Conservation (phyloP, 2,888 invertebrate genomes). For the Platycheirus rosarum region DNA sequence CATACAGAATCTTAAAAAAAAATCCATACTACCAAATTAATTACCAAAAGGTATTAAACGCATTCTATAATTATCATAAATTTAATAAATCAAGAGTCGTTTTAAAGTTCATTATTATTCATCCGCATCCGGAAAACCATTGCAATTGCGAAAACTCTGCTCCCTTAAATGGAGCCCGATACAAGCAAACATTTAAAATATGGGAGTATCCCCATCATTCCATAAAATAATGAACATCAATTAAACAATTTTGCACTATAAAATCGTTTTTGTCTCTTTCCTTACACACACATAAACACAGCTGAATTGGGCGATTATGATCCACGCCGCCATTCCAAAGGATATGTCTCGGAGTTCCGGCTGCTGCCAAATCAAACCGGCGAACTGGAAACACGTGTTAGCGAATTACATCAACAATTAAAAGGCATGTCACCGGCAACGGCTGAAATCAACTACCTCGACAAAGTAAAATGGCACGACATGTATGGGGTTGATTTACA, state of each 20-base stretch:
- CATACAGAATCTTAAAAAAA: no score
- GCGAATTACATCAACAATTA: conserved; percentile 93
- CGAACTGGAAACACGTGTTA: conserved; percentile 93
- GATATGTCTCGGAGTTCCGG: conserved; percentile 97
- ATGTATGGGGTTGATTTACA: conserved; percentile 99
- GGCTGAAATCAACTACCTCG: conserved; percentile 96
- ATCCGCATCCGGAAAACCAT: conserved; percentile 68
- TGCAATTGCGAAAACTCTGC: conserved; percentile 11
- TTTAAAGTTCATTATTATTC: conserved; percentile 73
- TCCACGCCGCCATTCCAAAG: conserved; percentile 91
- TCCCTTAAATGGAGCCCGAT: no score
- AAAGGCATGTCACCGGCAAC: conserved; percentile 89
- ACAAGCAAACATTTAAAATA: no score
- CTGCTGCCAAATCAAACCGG: conserved; percentile 95
- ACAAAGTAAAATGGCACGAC: conserved; percentile 99
- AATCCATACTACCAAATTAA: conserved; percentile 67
- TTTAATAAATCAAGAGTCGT: conserved; percentile 72
- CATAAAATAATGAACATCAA: conserved; percentile 47
- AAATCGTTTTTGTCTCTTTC: conserved; percentile 30
- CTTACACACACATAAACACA: conserved; percentile 80
- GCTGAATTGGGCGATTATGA: conserved; percentile 98
- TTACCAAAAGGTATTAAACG: conserved; percentile 68
- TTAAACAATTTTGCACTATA: conserved; percentile 43
- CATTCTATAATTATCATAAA: conserved; percentile 71
- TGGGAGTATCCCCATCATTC: neutral